Evolutionary conservation across 2,113 vertebrate species (phyloP).

Genomic region (Etia nguti): DNA sequence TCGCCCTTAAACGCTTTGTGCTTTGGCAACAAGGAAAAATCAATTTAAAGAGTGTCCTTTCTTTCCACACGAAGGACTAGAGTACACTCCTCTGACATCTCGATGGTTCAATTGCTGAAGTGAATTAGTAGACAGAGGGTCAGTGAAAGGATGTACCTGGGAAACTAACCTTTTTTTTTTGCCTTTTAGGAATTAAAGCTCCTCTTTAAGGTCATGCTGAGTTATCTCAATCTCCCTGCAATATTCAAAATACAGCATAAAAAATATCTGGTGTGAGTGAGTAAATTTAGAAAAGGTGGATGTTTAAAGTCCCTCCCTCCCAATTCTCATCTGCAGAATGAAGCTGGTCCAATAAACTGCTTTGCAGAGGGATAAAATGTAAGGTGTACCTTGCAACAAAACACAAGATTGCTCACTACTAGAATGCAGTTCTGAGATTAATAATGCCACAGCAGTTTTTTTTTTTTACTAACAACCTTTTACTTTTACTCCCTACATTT

Average conservation of each 20-base stretch:
- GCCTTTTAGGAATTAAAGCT: neutral
- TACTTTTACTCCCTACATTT: neutral
- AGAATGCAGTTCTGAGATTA: conserved; percentile 45
- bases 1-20: conserved; percentile 18
- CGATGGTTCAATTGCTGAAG: conserved; percentile 14
- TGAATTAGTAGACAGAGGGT: conserved; percentile 6
- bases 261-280: conserved; percentile 2
- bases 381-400: conserved; percentile 2
- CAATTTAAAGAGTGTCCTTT: conserved; percentile 34
- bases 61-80: conserved; percentile 25
- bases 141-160: neutral
- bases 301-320: neutral
- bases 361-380: conserved; percentile 40
- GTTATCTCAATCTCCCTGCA: neutral
- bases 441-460: conserved; percentile 33
- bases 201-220: neutral
- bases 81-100: conserved; percentile 43
- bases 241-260: neutral
- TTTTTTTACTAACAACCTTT: neutral
- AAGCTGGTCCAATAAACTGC: conserved; percentile 38
- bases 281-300: neutral
- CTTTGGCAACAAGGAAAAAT: conserved; percentile 45
- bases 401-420: conserved; percentile 30
- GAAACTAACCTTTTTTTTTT: neutral
- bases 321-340: conserved; percentile 1